Evolutionary conservation across 2,797 vertebrate species (phyloP), one percentile per base, ranked within the genome.

Genomic region (Rachycentron canadum): DNA sequence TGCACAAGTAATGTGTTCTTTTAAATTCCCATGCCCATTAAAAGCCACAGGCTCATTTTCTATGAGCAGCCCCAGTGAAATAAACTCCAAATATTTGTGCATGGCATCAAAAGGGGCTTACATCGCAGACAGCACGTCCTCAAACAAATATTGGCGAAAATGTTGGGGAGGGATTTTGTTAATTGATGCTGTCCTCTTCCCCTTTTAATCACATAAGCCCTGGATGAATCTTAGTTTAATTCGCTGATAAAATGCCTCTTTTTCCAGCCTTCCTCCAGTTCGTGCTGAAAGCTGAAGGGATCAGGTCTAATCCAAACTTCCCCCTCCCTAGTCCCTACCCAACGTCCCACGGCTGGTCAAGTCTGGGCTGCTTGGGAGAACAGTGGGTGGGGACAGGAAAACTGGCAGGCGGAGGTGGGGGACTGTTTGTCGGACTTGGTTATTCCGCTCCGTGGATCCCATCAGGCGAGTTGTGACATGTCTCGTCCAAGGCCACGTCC

Each of bases 161-260:
- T 86, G 89, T 89, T 91, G 85, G 86, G 86, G 84, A 88, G 88
- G 90, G 92, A 93, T 94, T 93, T 93, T 91, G 92, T 93, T 94
- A 92, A 92, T 93, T 94, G 92, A 94, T 91, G 90, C 88, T 89
- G 88, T 91, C 89, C 91, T 93, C 89, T 91, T 93, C 91, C 88
- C 92, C 88, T 93, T 93, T 90, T 94, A 94, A 95, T 95, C 93
- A 88, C 91, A 92, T 93, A 93, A 94, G 88, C 93, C 91, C 87
- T 81, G 89, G 89, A 90, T 91, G 93, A 94, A 92, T 93, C 91
- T 94, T 85, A 88, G 91, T 92, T 94, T 94, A 93, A 94, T 94
- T 93, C 88, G 86, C 88, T 91, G 92, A 93, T 92, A 90, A 91
- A 89, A 91, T 79, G 86, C 84, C 86, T 92, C 72, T 85, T 91